A percentile compares a stretch with the other conserved stretches of the same genome.
These are phyloP conservation scores for Zaprionus davidi DNA, from an alignment of 1,140 invertebrate species.

Conservation along the genomic window DNA sequence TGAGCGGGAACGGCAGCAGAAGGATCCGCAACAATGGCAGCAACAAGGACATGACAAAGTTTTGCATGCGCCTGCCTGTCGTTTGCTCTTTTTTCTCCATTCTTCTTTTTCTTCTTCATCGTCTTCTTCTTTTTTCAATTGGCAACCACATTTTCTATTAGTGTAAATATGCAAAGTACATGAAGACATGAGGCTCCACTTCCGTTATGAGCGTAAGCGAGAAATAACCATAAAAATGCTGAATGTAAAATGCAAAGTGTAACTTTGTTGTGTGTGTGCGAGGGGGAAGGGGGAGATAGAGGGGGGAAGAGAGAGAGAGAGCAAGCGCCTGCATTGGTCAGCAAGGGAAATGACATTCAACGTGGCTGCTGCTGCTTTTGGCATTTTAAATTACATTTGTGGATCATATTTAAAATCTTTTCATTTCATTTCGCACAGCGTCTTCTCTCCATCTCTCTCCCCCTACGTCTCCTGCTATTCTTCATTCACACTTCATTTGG, in stretches of 20 bases:
- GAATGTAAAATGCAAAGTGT: slow-evolving; percentile 67
- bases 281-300: neutral
- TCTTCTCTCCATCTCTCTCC: neutral
- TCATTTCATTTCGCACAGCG: slow-evolving; percentile 45
- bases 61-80: slow-evolving; percentile 48
- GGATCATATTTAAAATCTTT: slow-evolving; percentile 70
- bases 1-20: slow-evolving; percentile 22
- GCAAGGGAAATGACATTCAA: slow-evolving; percentile 9
- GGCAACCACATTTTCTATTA: slow-evolving; percentile 81
- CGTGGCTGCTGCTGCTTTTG: slow-evolving; percentile 47
- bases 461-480: slow-evolving; percentile 18
- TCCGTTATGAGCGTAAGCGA: slow-evolving; percentile 62
- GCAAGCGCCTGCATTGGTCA: slow-evolving; percentile 17
- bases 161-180: slow-evolving; percentile 83
- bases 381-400: slow-evolving; percentile 70
- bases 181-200: slow-evolving; percentile 81
- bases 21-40: slow-evolving; percentile 34
- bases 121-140: slow-evolving; percentile 65
- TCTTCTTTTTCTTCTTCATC: neutral
- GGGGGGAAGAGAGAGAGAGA: neutral
- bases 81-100: too few species aligned
- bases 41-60: slow-evolving; percentile 58
- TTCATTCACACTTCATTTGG: slow-evolving; percentile 73
- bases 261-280: slow-evolving; percentile 58
- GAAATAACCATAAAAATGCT: slow-evolving; percentile 72